Percentiles rank a stretch among this genome's conserved stretches.
Conservation (phyloP, 2,113 vertebrate genomes). For the Galeopterus variegatus region DNA sequence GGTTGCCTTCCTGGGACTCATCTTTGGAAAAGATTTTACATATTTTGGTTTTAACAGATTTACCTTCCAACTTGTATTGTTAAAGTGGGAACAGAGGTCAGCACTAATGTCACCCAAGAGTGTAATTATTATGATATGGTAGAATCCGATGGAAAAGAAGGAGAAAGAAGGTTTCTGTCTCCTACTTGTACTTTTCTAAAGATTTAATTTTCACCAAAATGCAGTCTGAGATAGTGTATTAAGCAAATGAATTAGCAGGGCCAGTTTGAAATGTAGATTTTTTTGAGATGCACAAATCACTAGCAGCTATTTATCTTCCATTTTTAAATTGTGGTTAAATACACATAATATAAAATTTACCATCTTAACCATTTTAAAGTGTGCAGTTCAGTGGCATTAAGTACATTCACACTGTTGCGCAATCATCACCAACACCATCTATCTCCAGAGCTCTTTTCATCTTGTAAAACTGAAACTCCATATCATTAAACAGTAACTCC, state of each 20-base stretch:
- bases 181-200: not conserved
- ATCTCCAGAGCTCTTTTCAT: no score
- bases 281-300: no score
- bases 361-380: no score
- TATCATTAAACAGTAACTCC: no score
- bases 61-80: not conserved
- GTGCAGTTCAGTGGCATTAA: no score
- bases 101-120: not conserved
- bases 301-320: no score
- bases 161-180: not conserved
- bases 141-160: not conserved
- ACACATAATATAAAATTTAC: no score
- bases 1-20: not conserved
- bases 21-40: not conserved
- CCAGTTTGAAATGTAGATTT: not conserved
- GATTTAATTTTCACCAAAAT: not conserved
- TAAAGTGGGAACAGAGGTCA: not conserved
- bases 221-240: not conserved
- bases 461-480: no score
- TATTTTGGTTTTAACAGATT: not conserved
- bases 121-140: not conserved
- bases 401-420: no score
- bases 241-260: not conserved
- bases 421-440: no score
- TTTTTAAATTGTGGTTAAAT: not conserved